Evolutionary conservation across 2,113 vertebrate species (phyloP).

Genomic region (Malaclemys terrapin): DNA sequence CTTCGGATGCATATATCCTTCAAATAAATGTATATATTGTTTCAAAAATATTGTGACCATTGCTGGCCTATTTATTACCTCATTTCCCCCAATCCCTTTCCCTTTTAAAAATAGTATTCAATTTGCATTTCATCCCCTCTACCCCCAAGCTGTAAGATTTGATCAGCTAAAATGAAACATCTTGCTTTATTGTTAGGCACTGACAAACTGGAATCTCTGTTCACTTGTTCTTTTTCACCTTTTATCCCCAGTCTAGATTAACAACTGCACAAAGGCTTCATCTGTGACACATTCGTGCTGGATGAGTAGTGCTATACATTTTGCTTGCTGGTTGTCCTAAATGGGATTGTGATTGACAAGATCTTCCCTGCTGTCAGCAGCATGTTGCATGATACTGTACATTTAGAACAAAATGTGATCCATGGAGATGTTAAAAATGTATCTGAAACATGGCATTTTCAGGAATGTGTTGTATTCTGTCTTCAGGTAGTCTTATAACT

Average conservation of each 20-base stretch:
- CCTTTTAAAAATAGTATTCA: rapidly evolving
- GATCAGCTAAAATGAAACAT: background rate
- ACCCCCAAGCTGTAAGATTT: background rate
- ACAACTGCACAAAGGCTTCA: rapidly evolving
- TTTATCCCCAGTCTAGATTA: background rate
- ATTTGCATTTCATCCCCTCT: background rate
- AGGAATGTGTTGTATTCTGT: background rate
- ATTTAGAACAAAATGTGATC: background rate
- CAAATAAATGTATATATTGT: too few species aligned
- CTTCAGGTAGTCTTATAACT: background rate
- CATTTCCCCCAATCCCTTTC: background rate
- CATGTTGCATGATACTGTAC: background rate
- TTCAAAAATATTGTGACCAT: background rate
- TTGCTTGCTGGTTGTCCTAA: background rate
- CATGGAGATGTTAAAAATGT: background rate
- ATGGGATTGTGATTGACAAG: background rate
- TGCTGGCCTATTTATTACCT: background rate
- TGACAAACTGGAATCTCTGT: background rate
- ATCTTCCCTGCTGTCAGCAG: background rate
- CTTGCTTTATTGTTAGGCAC: background rate
- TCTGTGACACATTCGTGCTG: background rate
- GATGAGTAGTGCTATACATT: background rate
- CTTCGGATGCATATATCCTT: background rate
- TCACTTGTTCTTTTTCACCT: background rate
- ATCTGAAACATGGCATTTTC: background rate